Conservation (phyloP, 2,888 invertebrate genomes). For the Eupithecia dodoneata region DNA sequence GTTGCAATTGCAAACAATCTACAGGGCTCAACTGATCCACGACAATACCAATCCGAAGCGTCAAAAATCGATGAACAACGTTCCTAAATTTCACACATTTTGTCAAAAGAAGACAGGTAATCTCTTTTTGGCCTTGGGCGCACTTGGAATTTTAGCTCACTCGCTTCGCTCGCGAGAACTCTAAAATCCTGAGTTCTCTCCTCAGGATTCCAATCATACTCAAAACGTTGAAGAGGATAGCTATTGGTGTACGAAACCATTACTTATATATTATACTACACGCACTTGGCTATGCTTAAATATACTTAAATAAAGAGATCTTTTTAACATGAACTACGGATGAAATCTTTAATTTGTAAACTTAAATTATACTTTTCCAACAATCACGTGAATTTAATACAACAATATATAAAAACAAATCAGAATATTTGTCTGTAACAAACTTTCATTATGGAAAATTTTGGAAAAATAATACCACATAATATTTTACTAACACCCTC, state of each 20-base stretch:
- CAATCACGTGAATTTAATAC: no score
- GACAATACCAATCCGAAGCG: neutral
- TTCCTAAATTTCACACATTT: no score
- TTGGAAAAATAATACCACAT: no score
- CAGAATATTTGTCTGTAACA: no score
- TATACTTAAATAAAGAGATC: neutral
- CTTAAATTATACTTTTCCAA: neutral
- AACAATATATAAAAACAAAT: no score
- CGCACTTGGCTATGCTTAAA: neutral
- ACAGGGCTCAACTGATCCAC: neutral
- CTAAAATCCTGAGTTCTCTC: neutral
- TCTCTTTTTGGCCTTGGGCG: no score
- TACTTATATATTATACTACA: neutral
- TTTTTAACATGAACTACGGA: neutral
- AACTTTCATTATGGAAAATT: no score
- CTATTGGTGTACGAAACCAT: neutral
- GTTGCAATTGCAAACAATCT: neutral
- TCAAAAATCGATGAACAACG: neutral
- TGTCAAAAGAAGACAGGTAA: no score
- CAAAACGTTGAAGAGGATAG: neutral
- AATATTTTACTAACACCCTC: no score
- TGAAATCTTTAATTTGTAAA: neutral
- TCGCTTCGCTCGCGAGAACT: neutral
- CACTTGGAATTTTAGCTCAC: neutral
- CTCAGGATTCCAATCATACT: neutral